These are phyloP conservation scores for Bombus superbus DNA, from an alignment of 1,140 invertebrate species.

Conservation along the genomic window DNA sequence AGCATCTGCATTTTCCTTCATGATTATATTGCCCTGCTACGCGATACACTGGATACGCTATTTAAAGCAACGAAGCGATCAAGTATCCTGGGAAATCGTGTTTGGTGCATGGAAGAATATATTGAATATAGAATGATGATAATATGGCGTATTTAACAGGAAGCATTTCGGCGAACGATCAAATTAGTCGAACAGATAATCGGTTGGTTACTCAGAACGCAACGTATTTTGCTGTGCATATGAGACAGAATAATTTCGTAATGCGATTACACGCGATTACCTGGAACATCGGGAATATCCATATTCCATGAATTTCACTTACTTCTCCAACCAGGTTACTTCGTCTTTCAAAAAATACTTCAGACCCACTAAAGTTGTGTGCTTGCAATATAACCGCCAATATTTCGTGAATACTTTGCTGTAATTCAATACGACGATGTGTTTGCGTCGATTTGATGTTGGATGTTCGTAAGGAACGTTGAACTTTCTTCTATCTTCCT, in stretches of 20 bases:
- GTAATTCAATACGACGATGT: neutral
- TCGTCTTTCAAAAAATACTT: slow-evolving; percentile 54
- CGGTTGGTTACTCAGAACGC: neutral
- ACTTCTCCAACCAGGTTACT: slow-evolving; percentile 59
- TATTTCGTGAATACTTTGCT: slow-evolving; percentile 38
- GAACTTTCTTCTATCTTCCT: neutral
- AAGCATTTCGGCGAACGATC: neutral
- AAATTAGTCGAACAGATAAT: slow-evolving; percentile 8
- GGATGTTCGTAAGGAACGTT: neutral
- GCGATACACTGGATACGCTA: neutral
- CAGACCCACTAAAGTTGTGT: slow-evolving; percentile 53
- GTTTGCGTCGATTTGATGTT: neutral
- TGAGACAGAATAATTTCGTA: neutral
- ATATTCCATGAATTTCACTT: slow-evolving; percentile 12
- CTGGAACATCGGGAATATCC: neutral
- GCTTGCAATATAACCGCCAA: slow-evolving; percentile 53
- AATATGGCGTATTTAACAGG: neutral
- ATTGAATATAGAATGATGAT: neutral
- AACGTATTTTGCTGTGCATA: neutral
- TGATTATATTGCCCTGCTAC: neutral
- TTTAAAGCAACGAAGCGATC: neutral
- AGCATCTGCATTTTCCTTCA: neutral
- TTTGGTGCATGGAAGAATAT: neutral
- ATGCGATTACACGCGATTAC: neutral
- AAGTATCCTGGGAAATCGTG: neutral